These are phyloP conservation scores for Slavum lentiscoides DNA, from an alignment of 2,888 invertebrate genomes.

Conservation along the genomic window DNA sequence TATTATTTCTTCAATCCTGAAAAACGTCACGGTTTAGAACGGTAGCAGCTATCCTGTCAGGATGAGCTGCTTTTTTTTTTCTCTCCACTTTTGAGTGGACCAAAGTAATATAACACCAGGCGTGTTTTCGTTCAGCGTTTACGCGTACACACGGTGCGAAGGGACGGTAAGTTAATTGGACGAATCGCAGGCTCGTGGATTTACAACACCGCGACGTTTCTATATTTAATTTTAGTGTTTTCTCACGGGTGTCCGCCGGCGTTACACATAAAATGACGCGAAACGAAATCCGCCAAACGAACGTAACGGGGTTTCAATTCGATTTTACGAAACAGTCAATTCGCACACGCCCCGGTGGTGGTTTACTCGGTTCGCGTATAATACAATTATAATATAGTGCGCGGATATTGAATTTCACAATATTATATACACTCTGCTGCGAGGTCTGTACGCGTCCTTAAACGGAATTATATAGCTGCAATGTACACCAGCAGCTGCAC, in stretches of 20 bases:
- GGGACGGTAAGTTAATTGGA: conserved; percentile 41
- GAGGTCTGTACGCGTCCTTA: not conserved
- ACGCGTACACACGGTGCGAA: not conserved
- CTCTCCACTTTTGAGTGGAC: conserved; percentile 37
- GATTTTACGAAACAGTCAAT: not conserved
- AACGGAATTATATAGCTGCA: not conserved
- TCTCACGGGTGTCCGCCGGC: conserved; percentile 7
- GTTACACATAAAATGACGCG: not conserved
- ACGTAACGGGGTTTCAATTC: conserved; percentile 21
- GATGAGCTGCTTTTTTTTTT: conserved; percentile 28
- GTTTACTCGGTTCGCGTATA: too few relatives aligned
- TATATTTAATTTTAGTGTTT: conserved; percentile 34
- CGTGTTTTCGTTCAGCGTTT: not conserved
- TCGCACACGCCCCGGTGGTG: too few relatives aligned
- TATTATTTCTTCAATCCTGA: conserved; percentile 14
- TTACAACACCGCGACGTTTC: conserved; percentile 15
- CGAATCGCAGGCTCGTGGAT: conserved; percentile 13
- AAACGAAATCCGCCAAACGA: conserved; percentile 43
- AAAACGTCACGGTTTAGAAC: conserved; percentile 34
- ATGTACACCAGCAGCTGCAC: too few relatives aligned
- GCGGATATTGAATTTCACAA: too few relatives aligned
- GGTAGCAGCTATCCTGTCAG: conserved; percentile 16
- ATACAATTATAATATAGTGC: too few relatives aligned
- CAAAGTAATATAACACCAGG: conserved; percentile 44
- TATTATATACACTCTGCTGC: too few relatives aligned